These are phyloP conservation scores for Mormyrus lacerda DNA, from an alignment of 2,113 vertebrate genomes.

Conservation along the genomic window DNA sequence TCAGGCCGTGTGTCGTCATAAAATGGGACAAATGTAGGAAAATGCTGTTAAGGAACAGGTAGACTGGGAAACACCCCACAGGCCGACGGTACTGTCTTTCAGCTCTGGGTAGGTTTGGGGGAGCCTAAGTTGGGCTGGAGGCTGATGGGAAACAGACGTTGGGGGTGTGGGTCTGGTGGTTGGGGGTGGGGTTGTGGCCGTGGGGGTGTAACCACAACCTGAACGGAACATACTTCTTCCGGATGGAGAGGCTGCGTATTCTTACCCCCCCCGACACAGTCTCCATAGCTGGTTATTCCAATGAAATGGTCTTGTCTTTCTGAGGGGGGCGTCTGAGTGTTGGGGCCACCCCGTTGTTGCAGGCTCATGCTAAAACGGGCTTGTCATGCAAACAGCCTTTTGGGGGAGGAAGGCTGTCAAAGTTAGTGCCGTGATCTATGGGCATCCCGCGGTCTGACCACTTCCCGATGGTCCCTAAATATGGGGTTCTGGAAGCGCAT, in stretches of 20 bases:
- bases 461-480: slow-evolving; percentile 26
- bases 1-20: too few species aligned
- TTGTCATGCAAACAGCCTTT: background rate
- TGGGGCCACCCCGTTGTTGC: too few species aligned
- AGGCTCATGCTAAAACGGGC: background rate
- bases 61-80: background rate
- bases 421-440: slow-evolving; percentile 7
- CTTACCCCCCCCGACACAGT: too few species aligned
- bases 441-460: background rate
- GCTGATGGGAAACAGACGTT: background rate
- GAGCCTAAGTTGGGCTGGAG: background rate
- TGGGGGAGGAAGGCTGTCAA: background rate
- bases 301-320: background rate
- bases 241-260: background rate
- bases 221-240: background rate
- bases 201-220: background rate
- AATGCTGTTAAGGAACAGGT: background rate
- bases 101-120: background rate
- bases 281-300: background rate
- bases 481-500: slow-evolving; percentile 25
- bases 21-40: too few species aligned
- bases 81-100: background rate
- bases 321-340: background rate
- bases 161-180: too few species aligned
- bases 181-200: background rate